Percentiles rank a stretch among this genome's conserved stretches.
Conservation (phyloP, 1,140 invertebrate species). For the Parapsyche elsis region DNA sequence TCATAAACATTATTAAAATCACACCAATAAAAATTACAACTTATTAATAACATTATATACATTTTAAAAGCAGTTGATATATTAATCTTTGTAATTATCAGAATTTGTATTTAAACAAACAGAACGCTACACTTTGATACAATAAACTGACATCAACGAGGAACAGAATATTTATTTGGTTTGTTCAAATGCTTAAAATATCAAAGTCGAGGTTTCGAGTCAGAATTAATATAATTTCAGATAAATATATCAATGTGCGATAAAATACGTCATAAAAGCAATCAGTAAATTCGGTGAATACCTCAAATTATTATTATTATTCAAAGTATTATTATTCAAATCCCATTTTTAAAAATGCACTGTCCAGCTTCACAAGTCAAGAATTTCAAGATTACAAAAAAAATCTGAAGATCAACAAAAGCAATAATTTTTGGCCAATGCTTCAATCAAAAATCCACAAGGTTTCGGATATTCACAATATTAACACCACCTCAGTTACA, state of each 20-base stretch:
- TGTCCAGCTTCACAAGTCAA: background rate
- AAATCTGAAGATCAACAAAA: conserved; percentile 11
- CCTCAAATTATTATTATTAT: background rate
- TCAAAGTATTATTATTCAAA: too few species aligned
- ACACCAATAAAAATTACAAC: conserved; percentile 36
- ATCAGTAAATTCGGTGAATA: background rate
- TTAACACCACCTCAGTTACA: background rate
- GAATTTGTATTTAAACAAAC: conserved; percentile 27
- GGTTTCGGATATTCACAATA: background rate
- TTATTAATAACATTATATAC: conserved; percentile 48
- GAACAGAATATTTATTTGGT: background rate
- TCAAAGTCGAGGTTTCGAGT: conserved; percentile 26
- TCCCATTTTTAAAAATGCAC: too few species aligned
- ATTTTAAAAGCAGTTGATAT: conserved; percentile 50
- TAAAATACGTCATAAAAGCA: background rate
- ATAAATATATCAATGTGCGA: conserved; percentile 35
- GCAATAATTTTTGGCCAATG: background rate
- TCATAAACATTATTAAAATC: conserved; percentile 30
- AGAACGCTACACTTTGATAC: conserved; percentile 8
- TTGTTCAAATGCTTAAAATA: conserved; percentile 1
- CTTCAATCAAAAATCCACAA: background rate
- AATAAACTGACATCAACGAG: conserved; percentile 2
- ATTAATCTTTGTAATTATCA: conserved; percentile 40
- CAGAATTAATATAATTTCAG: background rate
- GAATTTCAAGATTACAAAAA: background rate